Evolutionary conservation across 2,888 invertebrate species (phyloP).

Genomic region (Cotesia congregata): DNA sequence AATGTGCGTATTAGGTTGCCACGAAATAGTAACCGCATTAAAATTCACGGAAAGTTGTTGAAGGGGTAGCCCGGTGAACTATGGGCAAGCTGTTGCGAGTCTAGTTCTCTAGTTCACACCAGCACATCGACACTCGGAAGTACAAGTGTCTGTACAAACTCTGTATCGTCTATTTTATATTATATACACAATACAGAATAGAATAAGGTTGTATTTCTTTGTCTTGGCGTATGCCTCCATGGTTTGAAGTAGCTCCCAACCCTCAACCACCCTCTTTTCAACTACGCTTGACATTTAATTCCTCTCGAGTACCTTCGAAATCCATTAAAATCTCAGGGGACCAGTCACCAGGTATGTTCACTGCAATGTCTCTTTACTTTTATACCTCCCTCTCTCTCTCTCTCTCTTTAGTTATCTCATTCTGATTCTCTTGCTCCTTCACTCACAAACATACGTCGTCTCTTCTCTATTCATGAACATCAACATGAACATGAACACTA

Average conservation of each 20-base stretch:
- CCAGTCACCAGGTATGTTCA: constrained; percentile 37
- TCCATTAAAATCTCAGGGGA: constrained; percentile 53
- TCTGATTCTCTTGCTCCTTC: constrained; percentile 28
- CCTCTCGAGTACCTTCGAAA: constrained; percentile 49
- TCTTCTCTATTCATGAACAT: constrained; percentile 40
- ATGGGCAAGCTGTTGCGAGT: constrained; percentile 66
- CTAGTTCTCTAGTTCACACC: constrained; percentile 38
- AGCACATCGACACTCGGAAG: constrained; percentile 36
- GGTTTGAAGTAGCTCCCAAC: constrained; percentile 10
- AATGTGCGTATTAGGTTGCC: constrained; percentile 38
- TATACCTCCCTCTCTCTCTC: not conserved
- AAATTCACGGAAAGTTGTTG: constrained; percentile 62
- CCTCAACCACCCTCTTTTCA: constrained; percentile 40
- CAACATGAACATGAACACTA: not conserved
- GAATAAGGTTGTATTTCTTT: too few species aligned
- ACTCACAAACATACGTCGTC: constrained; percentile 15
- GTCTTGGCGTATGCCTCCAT: constrained; percentile 41
- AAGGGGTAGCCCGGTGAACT: constrained; percentile 58
- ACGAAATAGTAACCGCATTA: constrained; percentile 58
- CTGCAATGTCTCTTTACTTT: constrained; percentile 21
- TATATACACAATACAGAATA: constrained; percentile 10
- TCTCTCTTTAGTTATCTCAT: not conserved
- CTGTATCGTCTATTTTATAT: constrained; percentile 35
- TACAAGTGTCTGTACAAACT: constrained; percentile 37
- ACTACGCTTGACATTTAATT: constrained; percentile 55